Base-by-base conservation (phyloP, 2,113 vertebrate genomes). In the Speoplatyrhinus poulsoni region DNA sequence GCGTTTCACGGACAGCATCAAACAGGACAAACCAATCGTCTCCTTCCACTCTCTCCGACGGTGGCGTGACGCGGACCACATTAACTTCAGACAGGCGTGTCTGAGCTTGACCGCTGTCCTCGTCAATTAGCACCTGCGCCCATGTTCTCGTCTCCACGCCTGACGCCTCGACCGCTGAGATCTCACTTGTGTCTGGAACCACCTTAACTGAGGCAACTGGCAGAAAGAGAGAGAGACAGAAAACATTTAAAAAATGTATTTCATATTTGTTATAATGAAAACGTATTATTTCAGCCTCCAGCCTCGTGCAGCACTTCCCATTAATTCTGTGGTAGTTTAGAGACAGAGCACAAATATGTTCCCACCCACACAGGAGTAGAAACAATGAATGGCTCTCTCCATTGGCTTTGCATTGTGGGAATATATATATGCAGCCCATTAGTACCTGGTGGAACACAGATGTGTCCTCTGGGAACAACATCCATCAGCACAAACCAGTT, bases 401-500 rank as follows among this genome's bases (percentile, higher is more conserved):
- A 26, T 26, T 26, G 26, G 26, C 26, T 26, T 26, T 26, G 26
- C 26, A 26, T 26, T 26, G 26, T 26, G 26, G 26, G 26, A 26
- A 26, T 26, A 26, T 1, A 26, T 26, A 26, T 26, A 26, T 26
- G 26, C 26, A 26, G 26, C 26, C 26, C 26, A 26, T n/a, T n/a
- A 26, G 62, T 87, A 89, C 85, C 87, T 89, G 79, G 76, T 48
- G 79, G 72, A 4, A 79, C 60, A 70, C 46, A 79, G 41, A 79
- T 47, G 12, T 47, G 12, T 66, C 72, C 69, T 85, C 68, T 86
- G 47, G 86, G 17, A 76, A 73, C 48, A 63, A 75, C 71, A 65
- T 85, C 79, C 69, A 85, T 79, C 56, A 77, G 63, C 53, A 77
- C 16, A 82, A 76, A 86, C 88, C 90, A 91, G 73, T 89, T 85